A percentile compares a stretch with the other conserved stretches of the same genome.
Evolutionary conservation across 2,797 vertebrate species (phyloP).

Genomic region (Gastrophryne carolinensis): DNA sequence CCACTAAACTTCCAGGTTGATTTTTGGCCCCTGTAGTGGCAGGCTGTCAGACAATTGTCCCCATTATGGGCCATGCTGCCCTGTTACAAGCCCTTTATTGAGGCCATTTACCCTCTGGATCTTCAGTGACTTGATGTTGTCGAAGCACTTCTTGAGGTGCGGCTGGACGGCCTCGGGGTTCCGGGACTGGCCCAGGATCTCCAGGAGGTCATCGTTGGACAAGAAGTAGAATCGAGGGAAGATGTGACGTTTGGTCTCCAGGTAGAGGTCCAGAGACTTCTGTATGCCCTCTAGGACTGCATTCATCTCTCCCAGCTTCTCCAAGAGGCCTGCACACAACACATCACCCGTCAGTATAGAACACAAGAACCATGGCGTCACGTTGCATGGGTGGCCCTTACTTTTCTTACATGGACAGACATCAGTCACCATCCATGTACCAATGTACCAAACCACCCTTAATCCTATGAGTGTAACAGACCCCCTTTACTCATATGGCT

Average conservation of each 20-base stretch:
- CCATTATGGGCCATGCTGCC: too few species aligned
- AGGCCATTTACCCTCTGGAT: conserved; percentile 71
- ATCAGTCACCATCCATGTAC: too few species aligned
- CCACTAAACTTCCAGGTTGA: too few species aligned
- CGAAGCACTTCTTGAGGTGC: conserved; percentile 88
- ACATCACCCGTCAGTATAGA: too few species aligned
- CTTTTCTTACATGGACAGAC: too few species aligned
- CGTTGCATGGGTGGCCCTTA: too few species aligned
- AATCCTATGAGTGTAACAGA: too few species aligned
- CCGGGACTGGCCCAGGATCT: conserved; percentile 85
- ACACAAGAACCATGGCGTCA: too few species aligned
- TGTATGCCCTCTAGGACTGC: conserved; percentile 80
- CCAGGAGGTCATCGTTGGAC: conserved; percentile 86
- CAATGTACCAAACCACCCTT: too few species aligned
- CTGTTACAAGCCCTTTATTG: not conserved
- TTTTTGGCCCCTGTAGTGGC: too few species aligned
- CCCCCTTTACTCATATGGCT: too few species aligned
- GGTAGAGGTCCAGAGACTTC: conserved; percentile 84
- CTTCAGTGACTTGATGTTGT: conserved; percentile 80
- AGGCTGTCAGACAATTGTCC: too few species aligned
- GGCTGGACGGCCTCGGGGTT: conserved; percentile 83
- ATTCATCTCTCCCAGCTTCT: conserved; percentile 76
- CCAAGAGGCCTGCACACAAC: conserved; percentile 70
- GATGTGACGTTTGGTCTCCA: conserved; percentile 85
- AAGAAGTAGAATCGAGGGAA: conserved; percentile 90